Base-by-base conservation (phyloP, 2,113 vertebrate species). In the Oostethus manadensis region DNA sequence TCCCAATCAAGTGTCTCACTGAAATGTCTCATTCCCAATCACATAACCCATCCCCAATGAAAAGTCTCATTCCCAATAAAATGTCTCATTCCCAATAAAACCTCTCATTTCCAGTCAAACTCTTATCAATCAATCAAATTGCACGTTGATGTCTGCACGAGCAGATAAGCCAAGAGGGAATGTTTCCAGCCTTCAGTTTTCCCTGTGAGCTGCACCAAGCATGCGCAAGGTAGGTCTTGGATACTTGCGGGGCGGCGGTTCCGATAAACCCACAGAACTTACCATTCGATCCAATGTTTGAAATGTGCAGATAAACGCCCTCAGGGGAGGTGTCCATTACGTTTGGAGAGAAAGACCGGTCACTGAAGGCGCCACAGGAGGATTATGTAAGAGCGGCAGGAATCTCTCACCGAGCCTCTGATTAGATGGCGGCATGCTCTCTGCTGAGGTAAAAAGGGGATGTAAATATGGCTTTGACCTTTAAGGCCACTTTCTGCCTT, bases 381-480 rank as follows among this genome's bases (percentile, higher is more conserved):
- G 51, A 63, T 71, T 44, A 73, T 55, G 15, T 65, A 64, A 70
- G 51, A 42, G 63, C 65, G 49, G 56, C 62, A 59, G 13, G 72
- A 68, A 44, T 74, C 51, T 73, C 38, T 73, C 43, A 51, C 59
- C 33, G 57, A 70, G n/a, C 63, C 78, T 78, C 66, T 70, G 62
- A 64, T 29, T 62, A 8, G 0, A 48, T 64, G 70, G 68, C 69
- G 62, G 58, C 68, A 53, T 71, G 64, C 58, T 55, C 54, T 51
- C 59, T 61, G 55, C 67, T 63, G 62, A 73, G 50, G 38, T 8
- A 11, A 64, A 77, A 81, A 77, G 26, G 20, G 65, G 2, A 51
- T 68, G 68, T 66, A 78, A 80, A 82, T 73, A 78, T 74, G 56
- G 62, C 33, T 42, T 68, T 78, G 73, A 79, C 76, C 78, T 79